Evolutionary conservation across 2,888 invertebrate species (phyloP), one percentile per base, ranked within the genome.

Genomic region (Morpho deidamia): DNA sequence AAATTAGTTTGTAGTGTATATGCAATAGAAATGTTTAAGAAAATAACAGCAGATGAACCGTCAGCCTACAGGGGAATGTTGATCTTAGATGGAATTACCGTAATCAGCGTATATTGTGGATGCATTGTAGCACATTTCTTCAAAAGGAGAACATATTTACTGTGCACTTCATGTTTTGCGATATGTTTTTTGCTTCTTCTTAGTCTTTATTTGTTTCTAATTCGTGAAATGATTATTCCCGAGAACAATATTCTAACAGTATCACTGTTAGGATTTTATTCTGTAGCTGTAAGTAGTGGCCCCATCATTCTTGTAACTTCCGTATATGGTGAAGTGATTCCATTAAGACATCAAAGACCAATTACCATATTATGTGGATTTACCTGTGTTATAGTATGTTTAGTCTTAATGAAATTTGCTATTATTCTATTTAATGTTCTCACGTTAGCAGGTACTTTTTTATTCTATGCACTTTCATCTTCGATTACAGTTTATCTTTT

Each of bases 51-150:
- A 11, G 63, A 48, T 51, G 66, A 70, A 43, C 47, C 60, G 1
- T 52, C 62, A 0, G 69, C 71, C 2, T 68, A 71, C 42, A 39
- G 41, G 32, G 72, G 68, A 4, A 72, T 75, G 70, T 48, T 74
- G 0, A 63, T 69, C 14, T 54, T 75, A 35, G 74, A 74, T 41
- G 70, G 68, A 2, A 56, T 73, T 0, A 71, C 70, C 0, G 62
- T 74, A 1, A 57, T 75, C 1, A 76, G 78, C 8, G 73, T 76
- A 70, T 79, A 78, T 63, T 42, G 72, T 11, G 81, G 78, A 11
- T 74, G 79, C 63, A 60, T 67, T 44, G 53, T 78, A 39, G 66
- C 75, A 10, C 78, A 70, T 56, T 62, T 73, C 58, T 40, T 78
- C 7, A 75, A 69, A 51, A 68, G 81, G 59, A 46, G 63, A 48